Evolutionary conservation across 2,113 vertebrate genomes (phyloP).

Genomic region (Desmodus rotundus): DNA sequence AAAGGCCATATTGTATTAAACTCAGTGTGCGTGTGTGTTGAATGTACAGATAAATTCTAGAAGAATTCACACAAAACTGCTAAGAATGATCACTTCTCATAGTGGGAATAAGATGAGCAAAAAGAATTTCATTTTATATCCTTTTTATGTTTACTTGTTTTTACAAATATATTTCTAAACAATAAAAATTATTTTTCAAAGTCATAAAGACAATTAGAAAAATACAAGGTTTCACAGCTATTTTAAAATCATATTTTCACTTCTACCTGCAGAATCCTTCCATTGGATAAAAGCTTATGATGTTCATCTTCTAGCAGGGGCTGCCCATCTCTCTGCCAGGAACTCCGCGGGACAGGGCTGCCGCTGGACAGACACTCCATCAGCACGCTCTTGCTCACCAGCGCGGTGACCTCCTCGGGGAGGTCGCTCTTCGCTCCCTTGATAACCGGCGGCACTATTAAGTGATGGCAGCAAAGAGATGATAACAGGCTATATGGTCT

Average conservation of each 20-base stretch:
- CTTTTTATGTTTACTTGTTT: neutral
- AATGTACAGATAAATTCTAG: neutral
- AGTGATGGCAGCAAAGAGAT: neutral
- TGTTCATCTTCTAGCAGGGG: slow-evolving; percentile 77
- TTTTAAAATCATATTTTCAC: neutral
- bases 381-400: slow-evolving; percentile 81
- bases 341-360: slow-evolving; percentile 87
- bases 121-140: neutral
- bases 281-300: slow-evolving; percentile 83
- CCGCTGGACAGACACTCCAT: slow-evolving; percentile 89
- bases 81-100: neutral
- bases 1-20: neutral
- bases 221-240: neutral
- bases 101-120: neutral
- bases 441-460: slow-evolving; percentile 90
- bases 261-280: slow-evolving; percentile 89
- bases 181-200: slow-evolving; percentile 1
- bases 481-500: neutral
- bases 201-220: neutral
- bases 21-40: neutral
- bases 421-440: slow-evolving; percentile 80
- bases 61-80: neutral
- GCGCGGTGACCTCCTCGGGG: slow-evolving; percentile 88
- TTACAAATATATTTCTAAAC: neutral
- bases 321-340: slow-evolving; percentile 91